These are phyloP conservation scores for Schmidtea mediterranea DNA, from an alignment of 1,140 invertebrate species.

Conservation along the genomic window DNA sequence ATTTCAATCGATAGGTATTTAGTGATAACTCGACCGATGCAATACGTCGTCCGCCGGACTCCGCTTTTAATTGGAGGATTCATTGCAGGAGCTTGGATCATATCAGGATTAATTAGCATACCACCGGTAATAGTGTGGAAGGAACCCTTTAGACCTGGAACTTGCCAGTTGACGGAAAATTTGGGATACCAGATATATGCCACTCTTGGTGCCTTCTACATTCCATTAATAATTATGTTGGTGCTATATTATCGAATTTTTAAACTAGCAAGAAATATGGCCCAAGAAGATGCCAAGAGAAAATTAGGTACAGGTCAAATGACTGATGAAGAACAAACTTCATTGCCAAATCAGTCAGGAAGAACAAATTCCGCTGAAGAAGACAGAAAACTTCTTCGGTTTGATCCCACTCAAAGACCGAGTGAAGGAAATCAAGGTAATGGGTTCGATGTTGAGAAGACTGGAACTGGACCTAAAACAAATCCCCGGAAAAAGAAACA, in stretches of 20 bases:
- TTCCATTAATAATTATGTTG: slow-evolving; percentile 55
- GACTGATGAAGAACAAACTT: background rate
- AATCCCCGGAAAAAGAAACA: too few species aligned
- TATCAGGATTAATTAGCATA: slow-evolving; percentile 67
- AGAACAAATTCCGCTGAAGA: too few species aligned
- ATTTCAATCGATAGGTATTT: slow-evolving; percentile 6
- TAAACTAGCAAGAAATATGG: slow-evolving; percentile 15
- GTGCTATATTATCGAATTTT: slow-evolving; percentile 60
- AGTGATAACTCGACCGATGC: slow-evolving; percentile 13
- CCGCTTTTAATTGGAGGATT: slow-evolving; percentile 44
- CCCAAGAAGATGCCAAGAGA: slow-evolving; percentile 11
- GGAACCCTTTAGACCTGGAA: slow-evolving; percentile 7
- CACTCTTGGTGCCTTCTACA: slow-evolving; percentile 46
- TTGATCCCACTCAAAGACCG: too few species aligned
- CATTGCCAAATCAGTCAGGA: too few species aligned
- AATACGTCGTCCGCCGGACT: slow-evolving; percentile 30
- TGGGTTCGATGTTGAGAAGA: too few species aligned
- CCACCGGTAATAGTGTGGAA: slow-evolving; percentile 53
- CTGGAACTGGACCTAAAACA: too few species aligned
- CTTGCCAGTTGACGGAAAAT: slow-evolving; percentile 10
- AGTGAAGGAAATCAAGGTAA: too few species aligned
- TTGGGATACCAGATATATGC: slow-evolving; percentile 21
- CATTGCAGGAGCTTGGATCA: slow-evolving; percentile 66
- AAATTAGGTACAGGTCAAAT: background rate
- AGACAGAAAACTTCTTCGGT: too few species aligned